These are phyloP conservation scores for Papilio demoleus DNA, from an alignment of 2,888 invertebrate species.

Conservation along the genomic window DNA sequence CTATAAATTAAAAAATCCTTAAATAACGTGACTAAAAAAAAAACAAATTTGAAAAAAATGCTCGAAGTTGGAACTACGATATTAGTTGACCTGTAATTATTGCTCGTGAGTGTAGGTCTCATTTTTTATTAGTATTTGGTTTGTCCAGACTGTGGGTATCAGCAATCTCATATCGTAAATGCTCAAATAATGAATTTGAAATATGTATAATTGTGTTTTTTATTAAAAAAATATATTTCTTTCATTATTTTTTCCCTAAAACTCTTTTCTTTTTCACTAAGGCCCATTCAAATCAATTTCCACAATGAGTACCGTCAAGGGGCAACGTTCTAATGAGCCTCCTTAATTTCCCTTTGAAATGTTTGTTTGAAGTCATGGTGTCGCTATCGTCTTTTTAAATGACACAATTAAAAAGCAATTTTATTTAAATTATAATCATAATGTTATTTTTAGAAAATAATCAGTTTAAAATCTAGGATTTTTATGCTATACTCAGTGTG, in stretches of 20 bases:
- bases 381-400: constrained; percentile 4
- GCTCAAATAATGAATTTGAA: no score
- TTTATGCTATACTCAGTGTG: no score
- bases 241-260: neutral
- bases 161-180: no score
- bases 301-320: neutral
- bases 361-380: neutral
- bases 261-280: constrained; percentile 3
- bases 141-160: no score
- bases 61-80: no score
- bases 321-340: constrained; percentile 23
- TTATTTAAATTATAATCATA: neutral
- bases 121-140: no score
- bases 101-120: no score
- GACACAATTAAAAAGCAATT: neutral
- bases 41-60: no score
- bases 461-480: no score
- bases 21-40: no score
- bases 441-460: neutral
- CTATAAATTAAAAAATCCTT: no score
- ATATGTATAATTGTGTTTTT: neutral
- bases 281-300: neutral
- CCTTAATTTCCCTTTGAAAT: constrained; percentile 24
- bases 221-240: neutral
- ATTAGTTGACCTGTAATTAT: no score